Base-by-base conservation (phyloP, 2,888 invertebrate genomes). In the Adineta ricciae region DNA sequence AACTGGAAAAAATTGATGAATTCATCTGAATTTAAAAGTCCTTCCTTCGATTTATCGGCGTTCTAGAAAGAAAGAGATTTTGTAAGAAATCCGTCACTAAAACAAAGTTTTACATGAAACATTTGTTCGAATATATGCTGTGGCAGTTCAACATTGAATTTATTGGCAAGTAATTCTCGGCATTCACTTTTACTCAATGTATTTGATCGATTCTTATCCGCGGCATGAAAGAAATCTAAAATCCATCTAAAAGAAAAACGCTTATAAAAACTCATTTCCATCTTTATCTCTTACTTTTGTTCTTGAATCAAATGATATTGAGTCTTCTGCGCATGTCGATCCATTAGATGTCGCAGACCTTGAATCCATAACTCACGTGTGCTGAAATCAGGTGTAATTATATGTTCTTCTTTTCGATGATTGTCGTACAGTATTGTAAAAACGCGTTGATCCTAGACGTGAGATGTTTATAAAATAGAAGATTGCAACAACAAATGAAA, bases 341-440 rank as follows among this genome's bases (percentile, higher is more conserved):
- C 88, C 36, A 89, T 86, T 46, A 89, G 88, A 85, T 88, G 88
- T 46, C 88, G 86, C n/a, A 90, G 87, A 14, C 89, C 89, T 38
- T 87, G 87, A 41, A 90, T 87, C 90, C 90, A 90, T 85, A 87
- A 87, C 85, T 89, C 88, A 9, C 88, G 85, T 9, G 86, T 86
- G 41, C 88, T 87, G n/a, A 87, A 86, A 64, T 86, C 86, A 9
- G 87, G 87, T 7, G 89, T 88, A 86, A 89, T 87, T 83, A 90
- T 87, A 86, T 90, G 89, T 64, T 89, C 84, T 11, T 89, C 88
- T 78, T 88, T 88, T 87, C 89, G 88, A 72, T 88, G 88, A 36
- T 88, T 88, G 19, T 78, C 41, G 41, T 78, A 78, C 41, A 78
- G 24, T n/a, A 78, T 78, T 41, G 78, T n/a, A 78, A 78, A 41